Evolutionary conservation across 2,888 invertebrate species (phyloP).

Genomic region (Agriopis leucophaearia): DNA sequence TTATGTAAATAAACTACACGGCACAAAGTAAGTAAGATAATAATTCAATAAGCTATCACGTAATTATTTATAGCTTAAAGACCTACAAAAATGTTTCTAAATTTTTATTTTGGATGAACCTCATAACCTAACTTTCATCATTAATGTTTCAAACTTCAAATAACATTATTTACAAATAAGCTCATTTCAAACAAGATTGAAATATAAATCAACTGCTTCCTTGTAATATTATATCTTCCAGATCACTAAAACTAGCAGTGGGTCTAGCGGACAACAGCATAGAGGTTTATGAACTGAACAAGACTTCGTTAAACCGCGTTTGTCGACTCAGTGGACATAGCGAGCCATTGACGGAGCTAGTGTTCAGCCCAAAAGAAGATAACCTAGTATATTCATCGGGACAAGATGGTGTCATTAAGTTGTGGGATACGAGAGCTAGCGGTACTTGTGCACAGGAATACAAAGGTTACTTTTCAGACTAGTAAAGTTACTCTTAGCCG

Average conservation of each 20-base stretch:
- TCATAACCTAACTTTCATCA: constrained; percentile 7
- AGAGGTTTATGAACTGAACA: constrained; percentile 73
- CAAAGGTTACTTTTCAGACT: constrained; percentile 57
- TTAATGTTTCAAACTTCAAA: background rate
- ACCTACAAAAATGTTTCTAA: background rate
- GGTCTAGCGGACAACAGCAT: constrained; percentile 70
- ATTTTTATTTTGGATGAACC: background rate
- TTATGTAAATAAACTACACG: constrained; percentile 87
- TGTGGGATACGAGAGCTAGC: constrained; percentile 88
- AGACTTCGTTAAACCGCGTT: constrained; percentile 63
- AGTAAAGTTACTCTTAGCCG: background rate
- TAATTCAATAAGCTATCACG: background rate
- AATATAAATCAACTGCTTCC: background rate
- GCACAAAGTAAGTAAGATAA: constrained; percentile 80
- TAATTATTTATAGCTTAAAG: background rate
- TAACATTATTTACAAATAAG: background rate
- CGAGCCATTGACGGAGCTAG: constrained; percentile 83
- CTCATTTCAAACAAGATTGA: background rate
- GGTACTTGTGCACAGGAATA: constrained; percentile 72
- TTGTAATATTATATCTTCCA: constrained; percentile 44
- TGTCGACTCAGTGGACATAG: constrained; percentile 78
- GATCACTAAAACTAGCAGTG: constrained; percentile 71
- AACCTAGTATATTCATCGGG: constrained; percentile 87
- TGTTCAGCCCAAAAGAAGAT: constrained; percentile 85
- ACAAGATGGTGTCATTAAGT: constrained; percentile 84